Conservation (phyloP, 1,140 invertebrate genomes). For the Nymphalis io region DNA sequence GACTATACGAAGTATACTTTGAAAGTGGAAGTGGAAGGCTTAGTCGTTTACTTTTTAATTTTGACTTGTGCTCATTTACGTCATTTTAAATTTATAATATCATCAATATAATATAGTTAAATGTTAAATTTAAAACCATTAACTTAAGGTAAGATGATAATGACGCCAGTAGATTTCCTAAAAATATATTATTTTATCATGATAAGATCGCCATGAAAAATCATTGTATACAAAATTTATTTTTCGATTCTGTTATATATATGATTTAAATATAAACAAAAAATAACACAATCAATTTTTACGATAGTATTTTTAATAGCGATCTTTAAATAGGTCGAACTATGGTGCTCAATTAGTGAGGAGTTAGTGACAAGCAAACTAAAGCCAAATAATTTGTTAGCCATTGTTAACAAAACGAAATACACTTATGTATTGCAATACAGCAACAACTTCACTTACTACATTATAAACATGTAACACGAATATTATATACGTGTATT, state of each 20-base stretch:
- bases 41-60: too few species aligned
- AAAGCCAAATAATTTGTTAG: constrained; percentile 41
- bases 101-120: neutral
- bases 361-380: constrained; percentile 45
- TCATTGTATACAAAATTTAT: neutral
- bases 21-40: neutral
- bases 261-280: neutral
- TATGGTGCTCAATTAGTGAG: constrained; percentile 38
- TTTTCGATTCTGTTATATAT: neutral
- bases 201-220: constrained; percentile 33
- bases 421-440: too few species aligned
- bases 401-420: constrained; percentile 32
- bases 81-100: too few species aligned
- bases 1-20: neutral
- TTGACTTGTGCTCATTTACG: too few species aligned
- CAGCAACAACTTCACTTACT: neutral
- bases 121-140: neutral
- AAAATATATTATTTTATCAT: constrained; percentile 23
- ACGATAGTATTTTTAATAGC: constrained; percentile 19
- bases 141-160: neutral
- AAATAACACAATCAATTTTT: neutral
- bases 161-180: constrained; percentile 31
- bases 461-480: neutral
- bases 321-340: constrained; percentile 27
- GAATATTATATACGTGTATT: constrained; percentile 9